Base-by-base conservation (phyloP, 1,140 invertebrate species). In the Leptinotarsa undecemlineata region DNA sequence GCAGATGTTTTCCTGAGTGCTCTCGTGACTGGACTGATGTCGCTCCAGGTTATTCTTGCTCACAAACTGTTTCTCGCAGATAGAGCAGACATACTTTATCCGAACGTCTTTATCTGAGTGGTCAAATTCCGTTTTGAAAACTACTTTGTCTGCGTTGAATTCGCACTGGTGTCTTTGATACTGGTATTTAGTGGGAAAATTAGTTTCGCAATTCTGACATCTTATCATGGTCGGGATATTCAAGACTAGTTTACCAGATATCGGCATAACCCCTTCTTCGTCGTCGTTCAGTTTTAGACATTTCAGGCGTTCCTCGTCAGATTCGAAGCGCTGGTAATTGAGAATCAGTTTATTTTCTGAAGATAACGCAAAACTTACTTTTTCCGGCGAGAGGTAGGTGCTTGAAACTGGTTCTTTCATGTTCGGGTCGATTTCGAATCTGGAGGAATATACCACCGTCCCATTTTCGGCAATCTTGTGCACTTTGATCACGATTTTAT, bases 161-260 rank as follows among this genome's bases (percentile, higher is more conserved):
- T 85, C 82, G 70, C 84, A 85, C 64, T 84, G 83, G 70, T 85
- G 84, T 48, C 84, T 72, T 67, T 85, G 84, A 74, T 83, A 85
- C 68, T 85, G 84, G 76, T 85, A 85, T 77, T 84, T 85, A 2
- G 84, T 85, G 5, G 83, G 81, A 73, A 84, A 85, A 75, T 83
- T 81, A 1, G 80, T 84, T 74, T 85, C 84, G 63, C 84, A 85
- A 73, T 85, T 85, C 73, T 85, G 84, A 71, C 84, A 85, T 48
- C 78, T 70, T 64, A 82, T 83, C 78, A 84, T 82, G 3, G 79
- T 76, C 3, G 78, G 78, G 61, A 77, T 77, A 57, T 79, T 77
- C 15, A 77, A 19, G 5, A 64, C 26, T 4, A 60, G 57, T 47
- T 72, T 72, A 14, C 33, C 62, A 63, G n/a, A n/a, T 6, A 17